Percentiles rank a stretch among this genome's conserved stretches.
Conservation (phyloP, 2,797 vertebrate genomes). For the Cichlasoma orientale region DNA sequence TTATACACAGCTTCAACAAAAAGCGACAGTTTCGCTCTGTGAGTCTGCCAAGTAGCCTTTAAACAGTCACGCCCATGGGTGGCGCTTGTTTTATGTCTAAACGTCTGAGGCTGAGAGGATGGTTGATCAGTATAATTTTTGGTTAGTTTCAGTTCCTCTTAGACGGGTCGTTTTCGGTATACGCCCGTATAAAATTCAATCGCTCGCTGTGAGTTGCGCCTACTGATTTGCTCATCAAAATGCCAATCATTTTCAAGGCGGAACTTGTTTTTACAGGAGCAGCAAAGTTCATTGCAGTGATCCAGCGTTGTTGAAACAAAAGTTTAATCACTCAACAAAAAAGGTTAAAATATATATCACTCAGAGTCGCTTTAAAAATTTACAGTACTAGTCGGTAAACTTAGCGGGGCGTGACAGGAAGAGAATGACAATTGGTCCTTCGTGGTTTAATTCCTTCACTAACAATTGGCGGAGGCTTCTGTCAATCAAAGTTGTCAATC, state of each 20-base stretch:
- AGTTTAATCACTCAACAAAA: rapidly evolving
- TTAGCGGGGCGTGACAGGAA: slow-evolving; percentile 38
- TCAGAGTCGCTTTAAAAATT: background rate
- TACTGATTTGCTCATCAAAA: slow-evolving; percentile 40
- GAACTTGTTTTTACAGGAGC: background rate
- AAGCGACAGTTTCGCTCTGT: background rate
- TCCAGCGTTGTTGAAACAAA: background rate
- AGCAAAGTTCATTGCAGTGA: background rate
- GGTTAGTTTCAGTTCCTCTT: background rate
- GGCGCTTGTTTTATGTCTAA: slow-evolving; percentile 1
- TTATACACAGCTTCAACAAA: background rate
- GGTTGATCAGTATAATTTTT: background rate
- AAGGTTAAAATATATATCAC: rapidly evolving
- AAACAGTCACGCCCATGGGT: background rate
- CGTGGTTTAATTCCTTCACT: background rate
- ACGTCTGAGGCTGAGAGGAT: background rate
- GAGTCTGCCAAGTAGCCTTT: rapidly evolving
- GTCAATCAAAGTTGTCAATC: slow-evolving; percentile 60
- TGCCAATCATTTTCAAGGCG: slow-evolving; percentile 51
- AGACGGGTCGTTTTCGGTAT: background rate
- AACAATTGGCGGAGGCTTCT: slow-evolving; percentile 31
- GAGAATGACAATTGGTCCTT: slow-evolving; percentile 64
- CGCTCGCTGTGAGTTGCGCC: background rate
- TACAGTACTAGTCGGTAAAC: background rate
- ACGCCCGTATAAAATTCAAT: background rate